A percentile compares a stretch with the other conserved stretches of the same genome.
phyloP scores from a whole-genome alignment of 30 jellyfish, hydroid and myxozoan species.

The Hydractinia symbiolongicarpus region DNA sequence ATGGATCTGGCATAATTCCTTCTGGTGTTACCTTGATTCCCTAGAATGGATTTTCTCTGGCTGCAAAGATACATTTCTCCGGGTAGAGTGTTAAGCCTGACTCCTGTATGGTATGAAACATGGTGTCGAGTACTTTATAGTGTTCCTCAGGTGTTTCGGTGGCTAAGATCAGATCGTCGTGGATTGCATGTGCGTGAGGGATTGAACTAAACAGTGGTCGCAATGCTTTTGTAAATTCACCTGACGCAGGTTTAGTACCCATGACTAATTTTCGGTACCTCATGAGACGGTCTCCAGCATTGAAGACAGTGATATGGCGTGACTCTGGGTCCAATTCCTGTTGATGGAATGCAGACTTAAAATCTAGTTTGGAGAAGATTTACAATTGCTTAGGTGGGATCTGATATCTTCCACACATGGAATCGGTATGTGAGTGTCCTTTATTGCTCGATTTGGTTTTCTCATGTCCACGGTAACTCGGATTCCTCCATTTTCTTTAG shows the following conservation, averaged over 20 bases:
- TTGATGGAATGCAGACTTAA: too few relatives aligned
- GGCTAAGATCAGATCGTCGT: slow-evolving; percentile 26
- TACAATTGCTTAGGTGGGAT: too few relatives aligned
- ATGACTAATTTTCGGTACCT: not conserved
- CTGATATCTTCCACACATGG: too few relatives aligned
- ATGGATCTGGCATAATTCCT: slow-evolving; percentile 34
- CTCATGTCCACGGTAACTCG: too few relatives aligned
- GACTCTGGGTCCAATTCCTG: not conserved
- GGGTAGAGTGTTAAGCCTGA: slow-evolving; percentile 28
- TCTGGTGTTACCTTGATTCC: slow-evolving; percentile 20
- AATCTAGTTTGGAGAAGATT: too few relatives aligned
- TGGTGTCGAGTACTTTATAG: slow-evolving; percentile 18
- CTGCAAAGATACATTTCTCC: slow-evolving; percentile 26
- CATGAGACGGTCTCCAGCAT: slow-evolving; percentile 8
- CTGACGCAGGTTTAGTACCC: not conserved
- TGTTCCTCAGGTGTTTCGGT: slow-evolving; percentile 19
- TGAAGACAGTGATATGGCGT: not conserved
- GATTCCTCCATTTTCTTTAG: too few relatives aligned
- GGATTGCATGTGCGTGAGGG: slow-evolving; percentile 6
- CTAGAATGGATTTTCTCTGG: slow-evolving; percentile 10
- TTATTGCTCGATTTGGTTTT: too few relatives aligned
- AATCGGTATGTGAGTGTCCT: too few relatives aligned
- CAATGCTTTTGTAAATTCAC: not conserved
- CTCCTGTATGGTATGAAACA: slow-evolving; percentile 25
- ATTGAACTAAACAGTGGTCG: not conserved